Evolutionary conservation across 2,888 invertebrate species (phyloP).

Genomic region (Napeogenes inachia): DNA sequence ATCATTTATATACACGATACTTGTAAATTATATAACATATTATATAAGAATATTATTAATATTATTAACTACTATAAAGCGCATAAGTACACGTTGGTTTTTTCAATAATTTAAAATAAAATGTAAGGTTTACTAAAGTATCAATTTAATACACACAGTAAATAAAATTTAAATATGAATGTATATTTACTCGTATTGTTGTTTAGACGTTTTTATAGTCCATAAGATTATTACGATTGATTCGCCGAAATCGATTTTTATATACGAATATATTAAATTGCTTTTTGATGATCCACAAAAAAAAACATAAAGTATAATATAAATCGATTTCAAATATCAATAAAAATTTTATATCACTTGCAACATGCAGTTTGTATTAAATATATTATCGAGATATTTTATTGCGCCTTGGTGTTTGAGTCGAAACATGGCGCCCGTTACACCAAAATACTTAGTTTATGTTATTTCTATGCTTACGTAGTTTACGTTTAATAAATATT

Average conservation of each 20-base stretch:
- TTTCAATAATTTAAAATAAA: too few relatives aligned
- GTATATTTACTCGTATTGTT: neutral
- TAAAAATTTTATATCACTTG: slow-evolving; percentile 19
- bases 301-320: slow-evolving; percentile 15
- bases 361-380: slow-evolving; percentile 20
- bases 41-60: too few relatives aligned
- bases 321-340: slow-evolving; percentile 18
- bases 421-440: slow-evolving; percentile 4
- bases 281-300: slow-evolving; percentile 8
- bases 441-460: too few relatives aligned
- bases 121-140: too few relatives aligned
- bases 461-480: too few relatives aligned
- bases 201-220: slow-evolving; percentile 1
- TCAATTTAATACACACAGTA: neutral
- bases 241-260: neutral
- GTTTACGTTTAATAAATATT: too few relatives aligned
- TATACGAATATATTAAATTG: slow-evolving; percentile 7
- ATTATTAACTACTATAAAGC: too few relatives aligned
- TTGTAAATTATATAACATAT: too few relatives aligned
- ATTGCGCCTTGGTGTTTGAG: slow-evolving; percentile 15
- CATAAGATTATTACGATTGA: neutral
- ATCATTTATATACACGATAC: too few relatives aligned
- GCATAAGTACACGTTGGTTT: too few relatives aligned
- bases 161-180: neutral
- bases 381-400: slow-evolving; percentile 18